Evolutionary conservation across 2,888 invertebrate genomes (phyloP), one percentile per base, ranked within the genome.

Genomic region (Calameuta idolon): DNA sequence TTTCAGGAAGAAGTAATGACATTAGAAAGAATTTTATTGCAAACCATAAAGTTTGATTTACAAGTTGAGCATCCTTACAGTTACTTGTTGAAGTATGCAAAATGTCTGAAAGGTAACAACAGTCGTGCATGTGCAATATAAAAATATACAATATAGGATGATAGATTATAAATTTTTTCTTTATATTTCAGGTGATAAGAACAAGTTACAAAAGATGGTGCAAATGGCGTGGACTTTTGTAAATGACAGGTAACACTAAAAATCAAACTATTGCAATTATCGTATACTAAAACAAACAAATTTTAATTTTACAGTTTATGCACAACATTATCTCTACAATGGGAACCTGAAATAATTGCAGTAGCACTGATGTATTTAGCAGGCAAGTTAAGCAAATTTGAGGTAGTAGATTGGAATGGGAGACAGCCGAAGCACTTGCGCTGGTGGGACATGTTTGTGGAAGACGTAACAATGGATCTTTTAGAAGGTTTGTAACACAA

Each of bases 161-260:
- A 23, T 55, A 12, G 23, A 55, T 55, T 9, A 15, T 74, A 40
- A 5, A 73, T 69, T 73, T 74, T 77, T 33, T 68, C 76, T 75
- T 75, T 75, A 69, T 87, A 69, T 87, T 88, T 4, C 83, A 94
- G 95, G 98, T 40, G 98, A 99, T 89, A 97, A 98, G 90, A 94
- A 94, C n/a, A 98, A 98, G 91, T 92, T 98, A 75, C 97, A 98
- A 88, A 98, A 98, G 92, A 97, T 99, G 96, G 98, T 99, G 0
- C 99, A 99, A 92, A 99, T 98, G 98, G 98, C 99, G 0, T 99
- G 99, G 99, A 99, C 99, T 9, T 99, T 99, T 92, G 98, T 99
- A 0, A 99, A 99, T 92, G 99, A 99, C 92, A 97, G 97, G 94
- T 96, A 86, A 82, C 40, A n/a, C 31, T 55, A 9, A 55, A 23